Base-by-base conservation (phyloP, 2,888 invertebrate genomes). In the Tiliacea citrago region DNA sequence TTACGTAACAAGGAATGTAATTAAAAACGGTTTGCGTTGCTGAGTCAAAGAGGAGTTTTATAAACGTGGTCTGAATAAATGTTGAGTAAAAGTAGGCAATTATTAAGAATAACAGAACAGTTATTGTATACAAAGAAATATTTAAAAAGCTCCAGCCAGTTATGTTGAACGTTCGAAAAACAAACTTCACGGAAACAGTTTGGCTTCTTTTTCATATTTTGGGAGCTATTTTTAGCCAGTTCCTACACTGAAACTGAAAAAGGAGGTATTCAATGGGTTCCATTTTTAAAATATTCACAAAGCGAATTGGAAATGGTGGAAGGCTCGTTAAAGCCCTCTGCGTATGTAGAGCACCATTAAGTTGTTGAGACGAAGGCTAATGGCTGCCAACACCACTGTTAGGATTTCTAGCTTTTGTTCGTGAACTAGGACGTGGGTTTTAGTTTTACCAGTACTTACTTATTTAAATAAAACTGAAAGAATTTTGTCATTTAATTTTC, bases 361-460 rank as follows among this genome's bases (percentile, higher is more conserved):
- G 94, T 93, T 91, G 94, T 96, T 92, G 94, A 96, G 95, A 95
- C 95, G 92, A 88, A 91, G 86, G 91, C 94, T 96, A 95, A 95
- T 94, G 94, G 94, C 90, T 81, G 87, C 86, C 86, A 86, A 83
- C 85, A 86, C 79, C 77, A 86, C 86, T 88, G 88, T 89, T 90
- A 90, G 88, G 84, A 88, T 81, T 89, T 85, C 77, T 81, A 82
- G 85, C 87, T 85, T 88, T 89, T 86, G 86, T 89, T 86, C 53
- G 18, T 78, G 69, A 77, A 77, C 82, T 71, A 68, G 63, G 74
- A 81, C 76, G 68, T 77, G 61, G 76, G 68, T 69, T 73, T 67
- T 83, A 73, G 67, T 80, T 69, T 66, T 61, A 77, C 61, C 45
- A 68, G 69, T 35, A 66, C 9, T 65, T 35, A 66, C 9, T 65